Conservation (phyloP, 2,888 invertebrate species). For the Proisotoma minuta region DNA sequence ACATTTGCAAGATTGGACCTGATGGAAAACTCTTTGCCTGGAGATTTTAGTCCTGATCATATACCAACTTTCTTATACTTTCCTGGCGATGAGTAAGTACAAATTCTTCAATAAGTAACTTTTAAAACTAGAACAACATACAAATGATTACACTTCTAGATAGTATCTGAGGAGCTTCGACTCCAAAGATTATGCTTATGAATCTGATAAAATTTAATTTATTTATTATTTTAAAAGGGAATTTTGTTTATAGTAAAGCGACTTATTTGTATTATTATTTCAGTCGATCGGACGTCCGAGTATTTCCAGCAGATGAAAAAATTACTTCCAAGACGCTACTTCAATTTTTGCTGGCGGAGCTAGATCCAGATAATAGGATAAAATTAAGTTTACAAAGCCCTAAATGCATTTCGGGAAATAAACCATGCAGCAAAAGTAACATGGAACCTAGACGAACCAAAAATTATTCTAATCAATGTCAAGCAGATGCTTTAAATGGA, state of each 20-base stretch:
- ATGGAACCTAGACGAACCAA: background rate
- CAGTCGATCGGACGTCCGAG: conserved; percentile 37
- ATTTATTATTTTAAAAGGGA: background rate
- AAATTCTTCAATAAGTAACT: background rate
- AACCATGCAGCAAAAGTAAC: conserved; percentile 12
- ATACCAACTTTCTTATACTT: conserved; percentile 42
- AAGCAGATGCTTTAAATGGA: background rate
- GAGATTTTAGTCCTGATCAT: conserved; percentile 31
- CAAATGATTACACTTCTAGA: background rate
- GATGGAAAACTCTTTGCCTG: conserved; percentile 41
- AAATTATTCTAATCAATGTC: background rate
- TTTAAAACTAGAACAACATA: background rate
- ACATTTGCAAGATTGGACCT: conserved; percentile 40
- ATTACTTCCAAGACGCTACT: conserved; percentile 37
- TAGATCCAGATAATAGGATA: conserved; percentile 38
- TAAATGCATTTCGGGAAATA: conserved; percentile 17
- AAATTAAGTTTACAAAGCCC: conserved; percentile 38
- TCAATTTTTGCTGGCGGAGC: conserved; percentile 39
- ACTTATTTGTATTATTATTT: background rate
- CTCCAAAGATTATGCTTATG: background rate
- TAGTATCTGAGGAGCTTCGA: background rate
- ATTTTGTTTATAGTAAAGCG: too few relatives aligned
- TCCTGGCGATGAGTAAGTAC: conserved; percentile 40
- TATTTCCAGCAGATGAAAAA: conserved; percentile 35
- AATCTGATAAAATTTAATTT: background rate